These are phyloP conservation scores for Pogonocherus hispidulus DNA, from an alignment of 2,888 invertebrate genomes.

Conservation along the genomic window DNA sequence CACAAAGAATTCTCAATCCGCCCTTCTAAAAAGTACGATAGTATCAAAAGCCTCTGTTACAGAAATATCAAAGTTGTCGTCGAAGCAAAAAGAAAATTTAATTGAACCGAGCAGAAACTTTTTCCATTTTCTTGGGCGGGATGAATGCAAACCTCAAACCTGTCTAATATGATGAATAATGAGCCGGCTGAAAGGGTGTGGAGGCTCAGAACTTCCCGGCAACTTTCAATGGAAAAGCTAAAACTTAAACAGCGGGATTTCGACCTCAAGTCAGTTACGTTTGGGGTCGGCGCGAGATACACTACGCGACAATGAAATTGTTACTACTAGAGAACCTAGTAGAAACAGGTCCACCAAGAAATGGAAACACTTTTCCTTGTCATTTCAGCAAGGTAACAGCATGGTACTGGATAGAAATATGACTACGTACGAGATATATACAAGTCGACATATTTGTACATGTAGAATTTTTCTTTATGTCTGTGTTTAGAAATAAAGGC, in stretches of 20 bases:
- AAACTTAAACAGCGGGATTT: constrained; percentile 19
- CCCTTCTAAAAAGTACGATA: too few relatives aligned
- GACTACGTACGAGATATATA: too few relatives aligned
- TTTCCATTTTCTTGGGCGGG: constrained; percentile 20
- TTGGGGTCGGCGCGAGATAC: constrained; percentile 5
- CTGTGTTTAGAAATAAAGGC: too few relatives aligned
- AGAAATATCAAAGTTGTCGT: constrained; percentile 16
- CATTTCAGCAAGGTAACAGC: too few relatives aligned
- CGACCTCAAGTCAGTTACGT: not conserved
- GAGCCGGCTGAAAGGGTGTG: constrained; percentile 18
- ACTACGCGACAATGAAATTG: too few relatives aligned
- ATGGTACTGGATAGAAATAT: too few relatives aligned
- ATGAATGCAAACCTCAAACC: constrained; percentile 23
- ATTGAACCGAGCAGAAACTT: constrained; percentile 26
- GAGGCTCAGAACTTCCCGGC: constrained; percentile 19
- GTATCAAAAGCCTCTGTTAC: constrained; percentile 12
- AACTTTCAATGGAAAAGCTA: constrained; percentile 21
- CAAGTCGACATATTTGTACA: too few relatives aligned
- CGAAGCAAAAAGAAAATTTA: constrained; percentile 22
- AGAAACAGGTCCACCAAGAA: too few relatives aligned
- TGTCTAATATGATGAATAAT: constrained; percentile 31
- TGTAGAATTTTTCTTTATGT: too few relatives aligned
- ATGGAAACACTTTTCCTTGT: too few relatives aligned
- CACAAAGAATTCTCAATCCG: too few relatives aligned
- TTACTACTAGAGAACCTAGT: too few relatives aligned